Conservation (phyloP, 92 coral and sea anemone species). For the Siderastrea radians region DNA sequence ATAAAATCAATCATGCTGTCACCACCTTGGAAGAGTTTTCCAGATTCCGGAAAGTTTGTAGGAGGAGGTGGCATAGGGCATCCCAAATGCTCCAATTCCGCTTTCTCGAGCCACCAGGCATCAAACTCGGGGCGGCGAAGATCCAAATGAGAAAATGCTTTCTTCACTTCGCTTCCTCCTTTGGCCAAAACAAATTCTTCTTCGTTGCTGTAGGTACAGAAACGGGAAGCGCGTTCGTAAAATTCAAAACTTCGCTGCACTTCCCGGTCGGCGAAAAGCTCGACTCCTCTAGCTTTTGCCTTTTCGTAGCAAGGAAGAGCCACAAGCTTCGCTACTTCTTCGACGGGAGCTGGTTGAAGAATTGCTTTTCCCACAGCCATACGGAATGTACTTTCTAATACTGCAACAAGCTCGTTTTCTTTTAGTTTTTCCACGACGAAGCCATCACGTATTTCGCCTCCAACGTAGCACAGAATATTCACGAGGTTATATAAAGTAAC, state of each 20-base stretch:
- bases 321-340: constrained; percentile 75
- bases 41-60: constrained; percentile 4
- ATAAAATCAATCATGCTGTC: constrained; percentile 39
- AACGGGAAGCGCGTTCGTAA: constrained; percentile 56
- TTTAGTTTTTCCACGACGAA: constrained; percentile 61
- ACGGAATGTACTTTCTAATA: constrained; percentile 50
- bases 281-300: constrained; percentile 47
- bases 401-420: constrained; percentile 54
- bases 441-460: constrained; percentile 80
- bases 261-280: constrained; percentile 20
- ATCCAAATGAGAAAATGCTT: constrained; percentile 44
- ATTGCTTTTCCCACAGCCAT: constrained; percentile 48
- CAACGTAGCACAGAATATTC: constrained; percentile 67
- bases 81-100: constrained; percentile 56
- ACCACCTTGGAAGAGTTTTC: constrained; percentile 8
- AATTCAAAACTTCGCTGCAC: constrained; percentile 61
- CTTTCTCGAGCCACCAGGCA: constrained; percentile 78
- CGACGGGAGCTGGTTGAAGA: constrained; percentile 57
- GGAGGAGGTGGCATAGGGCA: constrained; percentile 55
- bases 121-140: constrained; percentile 62
- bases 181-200: constrained; percentile 62
- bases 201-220: constrained; percentile 36
- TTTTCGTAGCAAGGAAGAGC: constrained; percentile 59
- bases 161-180: constrained; percentile 48
- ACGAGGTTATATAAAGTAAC: constrained; percentile 55